These are phyloP conservation scores for Callyntrura guangdongensis DNA, from an alignment of 2,888 invertebrate genomes.

Conservation along the genomic window DNA sequence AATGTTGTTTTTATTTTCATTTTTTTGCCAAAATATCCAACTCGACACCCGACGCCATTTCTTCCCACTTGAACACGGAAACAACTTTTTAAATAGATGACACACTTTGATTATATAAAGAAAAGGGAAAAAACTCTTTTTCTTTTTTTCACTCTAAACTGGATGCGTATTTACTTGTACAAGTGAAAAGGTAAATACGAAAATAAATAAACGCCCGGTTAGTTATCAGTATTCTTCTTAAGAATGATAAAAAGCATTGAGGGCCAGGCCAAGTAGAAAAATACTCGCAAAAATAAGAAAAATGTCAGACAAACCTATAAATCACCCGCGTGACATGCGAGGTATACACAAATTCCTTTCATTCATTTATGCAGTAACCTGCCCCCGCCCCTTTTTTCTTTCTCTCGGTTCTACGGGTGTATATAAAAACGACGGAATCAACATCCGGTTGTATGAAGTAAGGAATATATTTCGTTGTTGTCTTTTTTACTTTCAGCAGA, in stretches of 20 bases:
- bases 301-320: conserved; percentile 40
- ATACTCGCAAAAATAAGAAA: conserved; percentile 36
- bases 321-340: conserved; percentile 52
- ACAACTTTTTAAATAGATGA: conserved; percentile 56
- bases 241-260: background rate
- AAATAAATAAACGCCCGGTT: conserved; percentile 7
- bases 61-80: conserved; percentile 48
- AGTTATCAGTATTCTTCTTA: conserved; percentile 16
- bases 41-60: conserved; percentile 26
- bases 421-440: background rate
- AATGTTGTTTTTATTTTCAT: conserved; percentile 2
- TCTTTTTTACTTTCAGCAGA: background rate
- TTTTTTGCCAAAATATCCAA: background rate
- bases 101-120: conserved; percentile 54
- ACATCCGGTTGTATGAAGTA: background rate
- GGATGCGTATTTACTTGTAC: background rate
- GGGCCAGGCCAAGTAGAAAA: background rate
- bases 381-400: no score
- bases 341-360: conserved; percentile 24
- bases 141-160: background rate
- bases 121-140: conserved; percentile 17
- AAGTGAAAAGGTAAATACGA: background rate
- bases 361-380: background rate
- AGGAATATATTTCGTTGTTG: background rate
- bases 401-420: background rate